Evolutionary conservation across 2,797 vertebrate genomes (phyloP).

Genomic region (Poeciliopsis presidionis): DNA sequence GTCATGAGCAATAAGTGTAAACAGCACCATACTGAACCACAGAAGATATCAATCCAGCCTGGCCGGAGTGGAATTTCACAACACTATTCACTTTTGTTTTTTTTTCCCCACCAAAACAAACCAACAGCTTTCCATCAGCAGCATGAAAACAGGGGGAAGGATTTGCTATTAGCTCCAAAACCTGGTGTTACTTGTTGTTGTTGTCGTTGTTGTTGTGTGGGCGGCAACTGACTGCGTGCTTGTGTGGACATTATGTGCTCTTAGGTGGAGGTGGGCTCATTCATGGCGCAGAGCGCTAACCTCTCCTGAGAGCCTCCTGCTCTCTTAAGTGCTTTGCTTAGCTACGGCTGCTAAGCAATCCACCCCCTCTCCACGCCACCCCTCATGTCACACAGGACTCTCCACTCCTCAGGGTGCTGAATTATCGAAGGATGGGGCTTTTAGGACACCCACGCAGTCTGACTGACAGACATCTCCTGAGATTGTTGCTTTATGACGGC

Average conservation of each 20-base stretch:
- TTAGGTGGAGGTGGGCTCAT: conserved; percentile 54
- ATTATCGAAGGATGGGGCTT: conserved; percentile 31
- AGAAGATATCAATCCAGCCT: not conserved
- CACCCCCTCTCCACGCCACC: not conserved
- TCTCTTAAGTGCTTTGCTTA: conserved; percentile 72
- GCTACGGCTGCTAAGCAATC: conserved; percentile 74
- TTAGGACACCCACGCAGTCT: conserved; percentile 27
- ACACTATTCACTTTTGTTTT: not conserved
- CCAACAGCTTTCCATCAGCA: not conserved
- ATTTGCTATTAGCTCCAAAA: conserved; percentile 22
- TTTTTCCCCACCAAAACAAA: not conserved
- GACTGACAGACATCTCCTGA: conserved; percentile 38
- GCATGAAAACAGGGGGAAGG: not conserved
- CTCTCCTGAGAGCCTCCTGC: conserved; percentile 61
- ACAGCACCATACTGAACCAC: not conserved
- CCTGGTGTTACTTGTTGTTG: conserved; percentile 32
- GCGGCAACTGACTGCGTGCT: conserved; percentile 20
- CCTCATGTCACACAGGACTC: conserved; percentile 13
- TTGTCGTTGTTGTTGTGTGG: conserved; percentile 46
- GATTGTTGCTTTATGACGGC: conserved; percentile 4
- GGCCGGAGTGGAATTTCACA: not conserved
- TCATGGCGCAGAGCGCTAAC: conserved; percentile 39
- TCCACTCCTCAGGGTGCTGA: conserved; percentile 23
- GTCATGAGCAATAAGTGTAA: not conserved
- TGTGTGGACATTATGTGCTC: conserved; percentile 23